Conservation (phyloP, 2,888 invertebrate genomes). For the Phyto melanocephala region DNA sequence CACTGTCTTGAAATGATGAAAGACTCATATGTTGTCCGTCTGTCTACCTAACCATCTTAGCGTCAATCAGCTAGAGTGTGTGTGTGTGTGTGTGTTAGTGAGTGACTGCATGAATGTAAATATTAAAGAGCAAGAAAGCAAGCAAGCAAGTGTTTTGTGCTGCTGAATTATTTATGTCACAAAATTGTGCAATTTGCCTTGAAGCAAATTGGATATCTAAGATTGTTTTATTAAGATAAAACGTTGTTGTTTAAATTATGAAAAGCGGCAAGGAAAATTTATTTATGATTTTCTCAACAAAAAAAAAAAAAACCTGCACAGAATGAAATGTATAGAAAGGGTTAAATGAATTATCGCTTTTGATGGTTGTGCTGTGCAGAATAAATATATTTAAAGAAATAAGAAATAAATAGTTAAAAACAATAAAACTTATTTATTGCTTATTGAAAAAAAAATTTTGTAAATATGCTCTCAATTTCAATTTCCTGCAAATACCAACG, state of each 20-base stretch:
- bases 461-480: constrained; percentile 47
- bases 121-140: not conserved
- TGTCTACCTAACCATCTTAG: not conserved
- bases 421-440: constrained; percentile 15
- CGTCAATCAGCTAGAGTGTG: constrained; percentile 7
- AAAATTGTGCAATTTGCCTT: constrained; percentile 66
- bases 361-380: not conserved
- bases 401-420: not conserved
- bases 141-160: constrained; percentile 16
- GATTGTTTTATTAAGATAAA: constrained; percentile 59
- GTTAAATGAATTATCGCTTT: too few relatives aligned
- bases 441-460: not conserved
- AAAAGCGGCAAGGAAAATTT: constrained; percentile 45
- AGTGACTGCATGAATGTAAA: not conserved
- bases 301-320: not conserved
- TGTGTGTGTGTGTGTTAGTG: not conserved
- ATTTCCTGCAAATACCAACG: constrained; percentile 1
- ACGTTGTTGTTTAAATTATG: constrained; percentile 41
- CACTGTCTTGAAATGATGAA: not conserved
- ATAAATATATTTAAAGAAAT: not conserved
- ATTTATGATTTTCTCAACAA: constrained; percentile 12
- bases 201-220: constrained; percentile 65
- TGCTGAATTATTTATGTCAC: constrained; percentile 64
- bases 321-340: too few relatives aligned
- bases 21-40: not conserved